phyloP scores from a whole-genome alignment of 2,888 invertebrate species.

The Spodoptera littoralis region DNA sequence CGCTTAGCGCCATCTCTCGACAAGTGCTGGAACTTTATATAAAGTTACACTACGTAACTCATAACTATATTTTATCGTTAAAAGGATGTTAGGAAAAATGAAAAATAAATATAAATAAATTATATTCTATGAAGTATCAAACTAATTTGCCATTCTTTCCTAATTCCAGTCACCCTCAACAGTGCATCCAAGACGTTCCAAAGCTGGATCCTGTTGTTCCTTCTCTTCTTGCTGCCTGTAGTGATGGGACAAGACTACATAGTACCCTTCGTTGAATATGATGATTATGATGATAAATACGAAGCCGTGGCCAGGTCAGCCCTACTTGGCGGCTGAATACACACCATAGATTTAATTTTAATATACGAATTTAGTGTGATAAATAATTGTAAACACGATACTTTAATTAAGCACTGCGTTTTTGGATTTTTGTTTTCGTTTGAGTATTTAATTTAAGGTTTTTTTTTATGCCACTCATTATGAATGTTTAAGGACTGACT shows the following conservation, averaged over 20 bases:
- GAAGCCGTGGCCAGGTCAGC: slow-evolving; percentile 56
- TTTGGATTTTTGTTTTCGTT: slow-evolving; percentile 35
- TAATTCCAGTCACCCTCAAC: slow-evolving; percentile 81
- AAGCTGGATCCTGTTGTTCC: slow-evolving; percentile 75
- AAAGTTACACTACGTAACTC: too few species aligned
- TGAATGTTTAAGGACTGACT: too few species aligned
- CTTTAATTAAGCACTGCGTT: slow-evolving; percentile 27
- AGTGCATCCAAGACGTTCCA: slow-evolving; percentile 66
- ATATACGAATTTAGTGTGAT: slow-evolving; percentile 57
- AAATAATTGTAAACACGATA: slow-evolving; percentile 39
- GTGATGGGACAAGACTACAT: slow-evolving; percentile 69
- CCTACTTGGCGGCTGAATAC: slow-evolving; percentile 68
- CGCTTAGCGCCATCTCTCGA: too few species aligned
- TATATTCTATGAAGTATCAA: too few species aligned
- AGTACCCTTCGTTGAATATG: slow-evolving; percentile 54
- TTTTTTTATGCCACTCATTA: not conserved
- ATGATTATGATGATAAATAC: slow-evolving; percentile 63
- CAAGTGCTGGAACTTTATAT: too few species aligned
- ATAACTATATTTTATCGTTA: too few species aligned
- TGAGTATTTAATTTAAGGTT: slow-evolving; percentile 1
- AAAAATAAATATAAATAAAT: too few species aligned
- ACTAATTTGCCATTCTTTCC: slow-evolving; percentile 15
- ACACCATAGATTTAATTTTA: slow-evolving; percentile 1
- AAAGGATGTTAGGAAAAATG: too few species aligned
- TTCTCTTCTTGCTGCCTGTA: slow-evolving; percentile 75